Conservation (phyloP, 2,113 vertebrate genomes). For the Microcebus lehilahytsara region DNA sequence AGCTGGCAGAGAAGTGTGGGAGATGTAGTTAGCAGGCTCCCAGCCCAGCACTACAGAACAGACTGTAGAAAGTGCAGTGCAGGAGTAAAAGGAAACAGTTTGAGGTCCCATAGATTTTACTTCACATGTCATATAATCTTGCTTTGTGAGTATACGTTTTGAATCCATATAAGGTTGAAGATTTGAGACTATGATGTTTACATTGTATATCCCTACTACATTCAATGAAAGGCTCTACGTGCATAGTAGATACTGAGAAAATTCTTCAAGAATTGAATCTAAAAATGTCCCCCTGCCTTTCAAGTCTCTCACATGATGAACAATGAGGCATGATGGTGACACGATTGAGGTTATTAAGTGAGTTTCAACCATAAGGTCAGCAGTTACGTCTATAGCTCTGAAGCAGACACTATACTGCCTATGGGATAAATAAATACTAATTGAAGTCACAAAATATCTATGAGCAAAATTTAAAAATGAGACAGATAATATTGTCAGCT, state of each 20-base stretch:
- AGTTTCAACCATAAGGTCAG: neutral
- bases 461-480: neutral
- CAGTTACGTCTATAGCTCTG: neutral
- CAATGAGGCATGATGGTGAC: neutral
- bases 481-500: neutral
- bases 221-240: neutral
- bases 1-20: neutral
- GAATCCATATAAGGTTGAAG: neutral
- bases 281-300: neutral
- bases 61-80: neutral
- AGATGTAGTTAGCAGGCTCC: neutral
- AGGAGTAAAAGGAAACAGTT: neutral
- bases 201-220: neutral
- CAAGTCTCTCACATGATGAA: neutral
- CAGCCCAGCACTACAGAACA: neutral
- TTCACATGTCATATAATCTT: neutral
- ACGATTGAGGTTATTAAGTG: neutral
- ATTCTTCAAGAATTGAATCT: neutral
- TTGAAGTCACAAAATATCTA: conserved; percentile 5
- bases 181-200: neutral
- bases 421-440: neutral
- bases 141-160: neutral
- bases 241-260: neutral
- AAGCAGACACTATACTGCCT: neutral
- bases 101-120: neutral